Percentiles rank a stretch among this genome's conserved stretches.
Evolutionary conservation across 2,797 vertebrate genomes (phyloP).

Genomic region (Lepus townsendii): DNA sequence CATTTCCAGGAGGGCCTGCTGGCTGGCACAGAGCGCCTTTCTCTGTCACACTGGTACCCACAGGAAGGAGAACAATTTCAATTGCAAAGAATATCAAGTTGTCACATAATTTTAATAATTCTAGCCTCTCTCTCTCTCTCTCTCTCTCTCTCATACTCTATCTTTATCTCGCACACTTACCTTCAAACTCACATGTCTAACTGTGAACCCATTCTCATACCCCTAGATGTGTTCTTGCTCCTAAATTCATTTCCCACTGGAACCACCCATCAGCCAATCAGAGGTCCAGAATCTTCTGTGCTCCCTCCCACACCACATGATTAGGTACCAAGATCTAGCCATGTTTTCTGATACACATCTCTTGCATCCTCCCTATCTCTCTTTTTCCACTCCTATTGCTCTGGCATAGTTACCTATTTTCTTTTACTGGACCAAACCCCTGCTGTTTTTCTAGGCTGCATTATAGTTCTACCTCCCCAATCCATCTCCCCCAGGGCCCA

Average conservation of each 20-base stretch:
- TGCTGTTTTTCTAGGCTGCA: background rate
- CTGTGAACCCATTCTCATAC: background rate
- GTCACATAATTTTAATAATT: background rate
- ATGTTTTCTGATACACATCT: background rate
- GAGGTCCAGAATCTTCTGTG: background rate
- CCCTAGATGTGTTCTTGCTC: background rate
- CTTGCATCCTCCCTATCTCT: background rate
- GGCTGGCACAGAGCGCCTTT: conserved; percentile 18
- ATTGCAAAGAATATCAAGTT: background rate
- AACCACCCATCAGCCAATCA: background rate
- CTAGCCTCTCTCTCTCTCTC: background rate
- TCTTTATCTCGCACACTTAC: background rate
- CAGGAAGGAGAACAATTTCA: conserved; percentile 27
- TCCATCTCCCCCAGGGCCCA: background rate
- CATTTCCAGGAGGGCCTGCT: conserved; percentile 45
- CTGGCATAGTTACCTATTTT: too few relatives aligned
- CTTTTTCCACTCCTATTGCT: background rate
- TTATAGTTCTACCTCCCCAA: background rate
- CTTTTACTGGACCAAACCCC: background rate
- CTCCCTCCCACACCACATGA: background rate
- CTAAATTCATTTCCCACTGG: background rate
- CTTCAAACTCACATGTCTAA: background rate
- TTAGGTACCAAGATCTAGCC: background rate
- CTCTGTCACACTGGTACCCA: background rate
- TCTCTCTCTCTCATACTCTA: background rate